These are phyloP conservation scores for Ptychadena robeensis DNA, from an alignment of 2,797 vertebrate genomes.

Conservation along the genomic window DNA sequence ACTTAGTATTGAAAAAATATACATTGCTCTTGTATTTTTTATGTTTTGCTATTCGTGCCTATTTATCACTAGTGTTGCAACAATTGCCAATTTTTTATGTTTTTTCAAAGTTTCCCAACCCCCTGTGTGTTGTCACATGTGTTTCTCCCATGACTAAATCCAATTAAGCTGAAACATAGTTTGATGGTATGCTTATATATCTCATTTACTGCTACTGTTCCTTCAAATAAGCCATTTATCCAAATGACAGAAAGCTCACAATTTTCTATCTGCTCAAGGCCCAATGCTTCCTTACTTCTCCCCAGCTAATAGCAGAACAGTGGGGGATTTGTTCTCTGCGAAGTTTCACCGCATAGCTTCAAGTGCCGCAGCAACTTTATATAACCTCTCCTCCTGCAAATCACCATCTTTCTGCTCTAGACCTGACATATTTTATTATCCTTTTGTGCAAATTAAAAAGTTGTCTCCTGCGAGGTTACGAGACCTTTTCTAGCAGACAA, in stretches of 20 bases:
- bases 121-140: no score
- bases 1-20: no score
- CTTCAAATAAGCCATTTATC: not conserved
- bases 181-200: no score
- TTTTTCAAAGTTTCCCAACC: no score
- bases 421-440: conserved; percentile 2
- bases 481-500: conserved; percentile 32
- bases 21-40: no score
- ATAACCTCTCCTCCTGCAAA: not conserved
- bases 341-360: not conserved
- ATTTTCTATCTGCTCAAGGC: not conserved
- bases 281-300: not conserved
- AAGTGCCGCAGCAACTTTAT: not conserved
- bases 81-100: no score
- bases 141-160: no score
- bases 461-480: not conserved
- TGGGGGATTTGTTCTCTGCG: not conserved
- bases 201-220: not conserved
- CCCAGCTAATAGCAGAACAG: not conserved
- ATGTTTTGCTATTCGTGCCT: no score
- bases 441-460: conserved; percentile 27
- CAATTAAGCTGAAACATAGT: no score
- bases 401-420: not conserved
- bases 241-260: not conserved
- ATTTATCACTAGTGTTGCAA: no score